These are phyloP conservation scores for Streblospio benedicti DNA, from an alignment of 1,140 invertebrate genomes.

Conservation along the genomic window DNA sequence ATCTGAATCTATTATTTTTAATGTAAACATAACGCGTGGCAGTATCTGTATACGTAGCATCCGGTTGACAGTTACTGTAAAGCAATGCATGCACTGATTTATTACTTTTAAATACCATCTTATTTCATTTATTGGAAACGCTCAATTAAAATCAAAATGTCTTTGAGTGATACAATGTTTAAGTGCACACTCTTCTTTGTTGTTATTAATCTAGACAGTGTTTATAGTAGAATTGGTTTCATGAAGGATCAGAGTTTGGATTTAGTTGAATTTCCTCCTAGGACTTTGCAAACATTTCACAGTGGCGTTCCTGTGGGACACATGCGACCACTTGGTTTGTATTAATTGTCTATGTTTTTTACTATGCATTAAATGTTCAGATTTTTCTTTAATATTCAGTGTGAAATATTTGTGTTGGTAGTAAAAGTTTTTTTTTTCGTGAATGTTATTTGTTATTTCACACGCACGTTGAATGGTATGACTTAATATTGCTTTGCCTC, in stretches of 20 bases:
- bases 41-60: no score
- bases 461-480: not conserved
- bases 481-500: not conserved
- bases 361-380: not conserved
- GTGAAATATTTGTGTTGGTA: not conserved
- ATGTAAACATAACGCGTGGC: no score
- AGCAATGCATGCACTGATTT: no score
- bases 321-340: conserved; percentile 35
- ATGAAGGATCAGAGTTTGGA: conserved; percentile 35
- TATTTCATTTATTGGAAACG: no score
- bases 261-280: conserved; percentile 29
- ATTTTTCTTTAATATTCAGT: not conserved
- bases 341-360: not conserved
- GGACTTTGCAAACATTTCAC: conserved; percentile 17
- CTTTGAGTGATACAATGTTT: no score
- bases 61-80: no score
- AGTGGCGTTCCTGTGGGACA: conserved; percentile 33
- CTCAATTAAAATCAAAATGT: no score
- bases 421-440: not conserved
- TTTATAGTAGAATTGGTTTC: conserved; percentile 26
- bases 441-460: not conserved
- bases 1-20: no score
- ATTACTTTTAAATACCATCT: no score
- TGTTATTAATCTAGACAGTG: no score
- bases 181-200: no score